Evolutionary conservation across 2,888 invertebrate species (phyloP), one percentile per base, ranked within the genome.

Genomic region (Bembecia ichneumoniformis): DNA sequence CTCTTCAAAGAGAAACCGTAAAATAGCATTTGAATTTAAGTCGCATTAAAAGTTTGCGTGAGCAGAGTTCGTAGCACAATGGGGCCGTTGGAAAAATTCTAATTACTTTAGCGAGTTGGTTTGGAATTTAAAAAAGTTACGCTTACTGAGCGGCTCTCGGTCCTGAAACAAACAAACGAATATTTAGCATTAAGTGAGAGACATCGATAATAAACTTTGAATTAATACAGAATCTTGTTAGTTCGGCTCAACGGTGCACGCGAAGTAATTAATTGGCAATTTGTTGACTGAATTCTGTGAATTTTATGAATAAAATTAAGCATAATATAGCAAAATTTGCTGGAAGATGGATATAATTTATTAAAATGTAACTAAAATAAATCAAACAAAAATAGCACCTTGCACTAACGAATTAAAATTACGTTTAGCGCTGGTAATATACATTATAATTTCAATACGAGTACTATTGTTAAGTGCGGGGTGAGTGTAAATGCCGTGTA

Each of bases 11-110:
- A 68, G 71, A 74, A 75, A 75, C 76, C 77, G 74, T 76, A 77
- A 80, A 82, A 81, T 76, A 77, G 74, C 79, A 81, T 82, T 82
- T 77, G 76, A 79, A 82, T 82, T 78, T 77, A 81, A 82, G 81
- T 78, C 81, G 75, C 82, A 82, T 82, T 83, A 83, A 82, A 83
- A 83, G 82, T 83, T 83, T 77, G 69, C 77, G 77, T 77, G 79
- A 77, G 77, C 72, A 55, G 81, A 79, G 78, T 81, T 74, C 69
- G 72, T 52, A 70, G 77, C 74, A 83, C 82, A 83, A 83, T 82
- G 81, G 75, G 70, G 73, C 73, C 68, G 78, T 71, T 75, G 79
- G 77, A 83, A 83, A 83, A 83, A 82, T 78, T 82, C 79, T 82
- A 82, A 83, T 83, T 83, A 81, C 80, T 82, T 82, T 77, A 73